Base-by-base conservation (phyloP, 1,140 invertebrate genomes). In the Drosophila cardini region DNA sequence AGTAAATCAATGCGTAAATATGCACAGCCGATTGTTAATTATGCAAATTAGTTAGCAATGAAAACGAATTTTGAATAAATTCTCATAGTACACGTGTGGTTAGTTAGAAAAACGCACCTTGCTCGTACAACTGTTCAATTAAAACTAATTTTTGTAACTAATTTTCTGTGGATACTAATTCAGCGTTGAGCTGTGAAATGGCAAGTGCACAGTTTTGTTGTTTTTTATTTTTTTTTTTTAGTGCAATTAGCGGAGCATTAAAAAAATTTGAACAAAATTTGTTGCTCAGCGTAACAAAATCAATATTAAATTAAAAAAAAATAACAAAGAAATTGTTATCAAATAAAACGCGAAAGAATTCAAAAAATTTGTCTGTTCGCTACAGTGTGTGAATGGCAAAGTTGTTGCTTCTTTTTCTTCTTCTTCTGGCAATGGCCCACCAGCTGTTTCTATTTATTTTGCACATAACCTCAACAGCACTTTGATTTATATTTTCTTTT, bases 1-100 rank as follows among this genome's bases (percentile, higher is more conserved):
- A 15, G 8, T 48, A 26, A 30, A 50, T 58, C 8, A 71, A 78
- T 75, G 67, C 21, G 21, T 81, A 83, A 79, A 84, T 87, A 87
- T 83, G 69, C 70, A 80, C 83, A 87, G 84, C 84, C 89, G 83
- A 87, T 78, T 65, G 61, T 48, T 79, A 80, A 89, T 79, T 60
- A 84, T 69, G 57, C 18, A 62, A 76, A 73, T 83, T 48, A 48
- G 16, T 74, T 42, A 18, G 18, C 46, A 72, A 75, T 70, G 64
- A 72, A 61, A 52, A 21, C 56, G 50, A 64, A 62, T 45, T 63
- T 56, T 9, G 40, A 32, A 9, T 45, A 53, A 21, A 10, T 52
- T 16, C 34, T 46, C 18, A 36, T 42, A 42, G 43, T 52, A 15
- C 15, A 78, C 67, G 48, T 69, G 58, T 62, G 46, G 58, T 61